Conservation (phyloP, 2,888 invertebrate genomes). For the Napeogenes inachia region DNA sequence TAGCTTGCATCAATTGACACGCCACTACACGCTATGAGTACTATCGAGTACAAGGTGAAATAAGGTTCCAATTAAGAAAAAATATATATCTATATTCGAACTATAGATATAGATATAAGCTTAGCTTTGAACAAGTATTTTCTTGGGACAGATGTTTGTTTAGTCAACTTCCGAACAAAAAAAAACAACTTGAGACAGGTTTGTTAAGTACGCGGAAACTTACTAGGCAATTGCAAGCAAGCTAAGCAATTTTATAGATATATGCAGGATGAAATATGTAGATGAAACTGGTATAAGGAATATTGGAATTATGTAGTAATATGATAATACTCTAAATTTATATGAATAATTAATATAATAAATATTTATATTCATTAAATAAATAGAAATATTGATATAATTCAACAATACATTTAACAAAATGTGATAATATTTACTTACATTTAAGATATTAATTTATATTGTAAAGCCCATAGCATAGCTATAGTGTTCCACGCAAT, state of each 20-base stretch:
- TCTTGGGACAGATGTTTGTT: constrained; percentile 14
- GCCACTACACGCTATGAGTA: constrained; percentile 60
- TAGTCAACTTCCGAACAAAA: constrained; percentile 20
- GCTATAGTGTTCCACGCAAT: not conserved
- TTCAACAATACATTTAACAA: not conserved
- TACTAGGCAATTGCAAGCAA: not conserved
- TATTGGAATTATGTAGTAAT: too few relatives aligned
- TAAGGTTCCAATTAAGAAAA: constrained; percentile 58
- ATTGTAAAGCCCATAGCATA: not conserved
- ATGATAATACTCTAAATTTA: too few relatives aligned
- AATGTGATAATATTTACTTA: too few relatives aligned
- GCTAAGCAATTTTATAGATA: not conserved
- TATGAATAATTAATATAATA: too few relatives aligned
- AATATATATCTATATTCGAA: not conserved
- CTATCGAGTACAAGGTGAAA: constrained; percentile 66
- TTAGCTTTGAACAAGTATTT: constrained; percentile 8
- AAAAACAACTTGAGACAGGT: constrained; percentile 12
- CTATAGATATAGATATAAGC: constrained; percentile 30
- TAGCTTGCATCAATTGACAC: constrained; percentile 39
- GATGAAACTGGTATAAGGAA: too few relatives aligned
- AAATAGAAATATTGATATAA: not conserved
- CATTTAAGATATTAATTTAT: too few relatives aligned
- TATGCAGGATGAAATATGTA: not conserved
- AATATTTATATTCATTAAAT: not conserved
- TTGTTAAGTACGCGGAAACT: constrained; percentile 10